Base-by-base conservation (phyloP, 1,140 invertebrate genomes). In the Leptinotarsa defecta region DNA sequence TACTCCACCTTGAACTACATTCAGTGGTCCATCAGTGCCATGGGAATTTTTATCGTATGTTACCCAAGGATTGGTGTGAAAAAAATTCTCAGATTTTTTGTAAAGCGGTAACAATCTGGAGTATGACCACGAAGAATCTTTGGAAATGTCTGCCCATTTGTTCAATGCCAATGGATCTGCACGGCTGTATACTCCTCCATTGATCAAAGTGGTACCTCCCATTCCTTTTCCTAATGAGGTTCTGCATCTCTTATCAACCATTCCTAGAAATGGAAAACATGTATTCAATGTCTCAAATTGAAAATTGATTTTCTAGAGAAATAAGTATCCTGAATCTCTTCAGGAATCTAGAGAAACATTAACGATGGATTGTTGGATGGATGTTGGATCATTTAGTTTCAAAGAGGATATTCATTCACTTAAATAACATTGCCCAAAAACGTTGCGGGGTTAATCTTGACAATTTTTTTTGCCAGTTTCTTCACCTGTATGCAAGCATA, bases 141-240 rank as follows among this genome's bases (percentile, higher is more conserved):
- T 92, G 22, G 86, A 72, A 0, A 74, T 86, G 79, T 81, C 89
- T 17, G 24, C 64, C 93, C 93, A 94, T 13, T 86, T 76, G 80
- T 94, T 90, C 79, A 91, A 94, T 80, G 94, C 92, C 19, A 83
- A 77, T 43, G 87, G 88, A 84, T 92, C 91, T 1, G 93, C 93
- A 69, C 93, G 85, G 0, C 91, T 89, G 81, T 94, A 93, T 17
- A 92, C 88, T 91, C 94, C 91, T 15, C 92, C 91, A 83, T 94
- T 94, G 6, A 94, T 85, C 1, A 89, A 88, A 48, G 90, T 91
- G 3, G 89, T 89, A 3, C 92, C 92, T 6, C 93, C 92, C 61
- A 91, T 75, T 22, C 81, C 81, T 83, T 87, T 88, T 13, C 86
- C 86, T 74, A 86, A 83, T 20, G 86, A 86, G 3, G 52, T 49